These are phyloP conservation scores for Polypterus senegalus DNA, from an alignment of 2,113 vertebrate genomes.

Conservation along the genomic window DNA sequence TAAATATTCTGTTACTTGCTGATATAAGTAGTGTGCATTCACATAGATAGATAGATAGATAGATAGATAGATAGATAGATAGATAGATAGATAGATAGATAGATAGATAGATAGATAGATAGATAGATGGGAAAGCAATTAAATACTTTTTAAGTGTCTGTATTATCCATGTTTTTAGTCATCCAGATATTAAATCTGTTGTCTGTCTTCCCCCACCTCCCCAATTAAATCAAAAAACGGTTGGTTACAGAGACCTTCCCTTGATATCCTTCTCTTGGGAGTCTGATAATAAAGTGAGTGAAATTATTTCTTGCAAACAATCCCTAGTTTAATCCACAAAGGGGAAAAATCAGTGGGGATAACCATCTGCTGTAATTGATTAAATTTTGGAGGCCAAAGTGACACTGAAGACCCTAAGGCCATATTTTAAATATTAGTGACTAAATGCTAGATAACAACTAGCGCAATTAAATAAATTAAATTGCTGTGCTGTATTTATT, in stretches of 20 bases:
- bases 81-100: neutral
- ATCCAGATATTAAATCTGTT: too few relatives aligned
- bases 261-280: slow-evolving; percentile 5
- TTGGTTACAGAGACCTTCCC: neutral
- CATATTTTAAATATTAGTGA: slow-evolving; percentile 29
- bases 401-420: slow-evolving; percentile 22
- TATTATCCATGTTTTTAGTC: too few relatives aligned
- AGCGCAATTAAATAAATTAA: slow-evolving; percentile 11
- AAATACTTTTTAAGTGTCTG: too few relatives aligned
- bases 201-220: neutral
- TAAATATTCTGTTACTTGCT: too few relatives aligned
- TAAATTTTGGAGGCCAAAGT: slow-evolving; percentile 11
- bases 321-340: slow-evolving; percentile 11
- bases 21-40: slow-evolving; percentile 16
- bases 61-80: slow-evolving; percentile 25
- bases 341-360: slow-evolving; percentile 9
- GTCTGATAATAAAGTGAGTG: slow-evolving; percentile 10
- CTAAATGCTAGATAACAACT: slow-evolving; percentile 23
- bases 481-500: too few relatives aligned
- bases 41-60: slow-evolving; percentile 22
- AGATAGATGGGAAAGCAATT: too few relatives aligned
- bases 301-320: slow-evolving; percentile 4
- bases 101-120: too few relatives aligned
- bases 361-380: slow-evolving; percentile 10
- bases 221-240: neutral